Conservation (phyloP, 2,797 vertebrate species). For the Spheniscus humboldti region DNA sequence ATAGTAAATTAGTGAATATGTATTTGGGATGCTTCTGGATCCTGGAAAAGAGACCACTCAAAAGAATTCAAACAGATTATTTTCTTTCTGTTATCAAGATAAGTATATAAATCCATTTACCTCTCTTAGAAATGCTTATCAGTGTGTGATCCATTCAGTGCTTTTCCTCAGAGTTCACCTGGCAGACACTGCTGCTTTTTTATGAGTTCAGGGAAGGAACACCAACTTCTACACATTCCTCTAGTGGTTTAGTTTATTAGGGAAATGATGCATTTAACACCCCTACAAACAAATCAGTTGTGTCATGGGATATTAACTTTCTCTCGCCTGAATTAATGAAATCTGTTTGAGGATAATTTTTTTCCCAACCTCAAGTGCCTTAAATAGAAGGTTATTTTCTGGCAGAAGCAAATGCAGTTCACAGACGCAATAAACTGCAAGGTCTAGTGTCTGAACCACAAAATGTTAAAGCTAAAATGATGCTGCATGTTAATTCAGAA, state of each 20-base stretch:
- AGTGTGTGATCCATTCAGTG: background rate
- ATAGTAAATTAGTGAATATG: background rate
- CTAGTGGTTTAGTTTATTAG: constrained; percentile 58
- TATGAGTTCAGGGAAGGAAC: constrained; percentile 5
- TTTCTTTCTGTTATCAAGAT: background rate
- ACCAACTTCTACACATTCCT: constrained; percentile 36
- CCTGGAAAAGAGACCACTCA: background rate
- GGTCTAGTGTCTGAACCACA: constrained; percentile 47
- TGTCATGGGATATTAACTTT: constrained; percentile 66
- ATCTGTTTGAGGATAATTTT: constrained; percentile 22
- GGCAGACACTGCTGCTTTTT: constrained; percentile 15
- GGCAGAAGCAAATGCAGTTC: constrained; percentile 42
- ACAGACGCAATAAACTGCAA: constrained; percentile 4
- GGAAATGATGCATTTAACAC: constrained; percentile 65
- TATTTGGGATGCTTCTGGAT: background rate
- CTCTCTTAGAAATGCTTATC: background rate
- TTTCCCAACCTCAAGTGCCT: constrained; percentile 22
- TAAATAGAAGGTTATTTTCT: constrained; percentile 55
- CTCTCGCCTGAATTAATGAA: constrained; percentile 64
- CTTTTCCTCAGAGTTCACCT: constrained; percentile 38
- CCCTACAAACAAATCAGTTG: constrained; percentile 55
- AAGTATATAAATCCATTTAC: background rate
- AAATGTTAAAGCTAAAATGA: constrained; percentile 46
- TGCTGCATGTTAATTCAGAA: constrained; percentile 39
- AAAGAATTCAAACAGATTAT: background rate